Evolutionary conservation across 2,113 vertebrate genomes (phyloP).

Genomic region (Chiloscyllium plagiosum): DNA sequence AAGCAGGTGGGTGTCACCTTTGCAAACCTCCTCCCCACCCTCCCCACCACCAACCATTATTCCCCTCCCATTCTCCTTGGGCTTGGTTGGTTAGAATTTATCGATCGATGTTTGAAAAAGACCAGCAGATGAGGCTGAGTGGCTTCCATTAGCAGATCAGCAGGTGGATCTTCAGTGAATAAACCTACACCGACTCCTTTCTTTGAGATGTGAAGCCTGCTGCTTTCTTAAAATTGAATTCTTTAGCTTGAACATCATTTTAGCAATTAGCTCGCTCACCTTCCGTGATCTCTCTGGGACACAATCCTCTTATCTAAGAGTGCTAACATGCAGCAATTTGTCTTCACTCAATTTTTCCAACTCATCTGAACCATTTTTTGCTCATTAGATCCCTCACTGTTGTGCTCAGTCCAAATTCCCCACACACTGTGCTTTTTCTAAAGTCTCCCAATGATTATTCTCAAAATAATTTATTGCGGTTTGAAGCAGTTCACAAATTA

Average conservation of each 20-base stretch:
- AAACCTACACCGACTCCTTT: background rate
- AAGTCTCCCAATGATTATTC: background rate
- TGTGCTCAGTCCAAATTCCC: background rate
- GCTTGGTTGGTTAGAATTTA: background rate
- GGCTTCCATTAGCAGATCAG: background rate
- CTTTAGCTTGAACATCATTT: background rate
- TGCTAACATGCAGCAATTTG: background rate
- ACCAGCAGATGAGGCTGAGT: background rate
- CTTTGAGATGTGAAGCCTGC: background rate
- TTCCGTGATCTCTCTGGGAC: background rate
- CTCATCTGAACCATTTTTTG: background rate
- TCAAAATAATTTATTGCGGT: background rate
- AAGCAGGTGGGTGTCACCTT: conserved; percentile 66
- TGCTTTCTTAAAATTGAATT: background rate
- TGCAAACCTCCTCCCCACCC: background rate
- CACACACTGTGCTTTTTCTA: background rate
- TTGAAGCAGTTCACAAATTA: background rate
- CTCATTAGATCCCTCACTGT: background rate
- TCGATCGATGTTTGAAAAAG: background rate
- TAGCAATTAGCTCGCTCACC: background rate
- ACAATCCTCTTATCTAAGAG: background rate
- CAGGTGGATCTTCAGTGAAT: background rate
- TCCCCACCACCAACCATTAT: background rate
- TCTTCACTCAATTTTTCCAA: background rate
- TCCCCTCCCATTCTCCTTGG: background rate